Percentiles rank a stretch among this genome's conserved stretches.
phyloP scores from a whole-genome alignment of 2,113 vertebrate genomes.

The Ranitomeya imitator region DNA sequence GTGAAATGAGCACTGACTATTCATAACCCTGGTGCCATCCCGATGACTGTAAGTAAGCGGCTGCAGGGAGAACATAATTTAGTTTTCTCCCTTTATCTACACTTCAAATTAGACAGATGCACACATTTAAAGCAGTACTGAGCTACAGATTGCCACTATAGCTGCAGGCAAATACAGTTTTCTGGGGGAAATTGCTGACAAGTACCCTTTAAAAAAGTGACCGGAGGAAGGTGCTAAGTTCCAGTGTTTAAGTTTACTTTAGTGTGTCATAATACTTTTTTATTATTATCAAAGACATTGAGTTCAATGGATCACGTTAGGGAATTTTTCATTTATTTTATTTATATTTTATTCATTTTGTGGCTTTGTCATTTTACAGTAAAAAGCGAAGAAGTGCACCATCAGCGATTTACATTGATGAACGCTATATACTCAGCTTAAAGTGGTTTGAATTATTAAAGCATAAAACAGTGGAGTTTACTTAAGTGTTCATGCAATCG shows the following conservation, averaged over 20 bases:
- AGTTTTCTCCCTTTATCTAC: no score
- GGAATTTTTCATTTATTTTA: conserved; percentile 1
- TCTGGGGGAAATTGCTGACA: no score
- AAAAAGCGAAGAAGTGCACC: conserved; percentile 1
- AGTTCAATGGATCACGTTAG: neutral
- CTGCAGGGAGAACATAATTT: no score
- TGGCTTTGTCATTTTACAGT: neutral
- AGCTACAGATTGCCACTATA: no score
- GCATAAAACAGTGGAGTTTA: conserved; percentile 14
- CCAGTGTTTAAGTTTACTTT: neutral
- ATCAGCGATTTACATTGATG: conserved; percentile 1
- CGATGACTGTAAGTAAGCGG: no score
- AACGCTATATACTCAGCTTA: neutral
- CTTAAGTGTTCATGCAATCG: conserved; percentile 26
- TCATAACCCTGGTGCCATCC: no score
- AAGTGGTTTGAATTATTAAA: conserved; percentile 53
- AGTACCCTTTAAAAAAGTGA: no score
- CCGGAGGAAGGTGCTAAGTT: neutral
- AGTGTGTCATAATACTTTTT: neutral
- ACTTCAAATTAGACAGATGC: no score
- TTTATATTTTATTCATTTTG: conserved; percentile 11
- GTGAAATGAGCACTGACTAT: no score
- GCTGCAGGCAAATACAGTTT: no score
- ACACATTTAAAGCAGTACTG: no score
- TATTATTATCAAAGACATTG: neutral